Conservation (phyloP, 1,140 invertebrate genomes). For the Zaprionus gabonicus region DNA sequence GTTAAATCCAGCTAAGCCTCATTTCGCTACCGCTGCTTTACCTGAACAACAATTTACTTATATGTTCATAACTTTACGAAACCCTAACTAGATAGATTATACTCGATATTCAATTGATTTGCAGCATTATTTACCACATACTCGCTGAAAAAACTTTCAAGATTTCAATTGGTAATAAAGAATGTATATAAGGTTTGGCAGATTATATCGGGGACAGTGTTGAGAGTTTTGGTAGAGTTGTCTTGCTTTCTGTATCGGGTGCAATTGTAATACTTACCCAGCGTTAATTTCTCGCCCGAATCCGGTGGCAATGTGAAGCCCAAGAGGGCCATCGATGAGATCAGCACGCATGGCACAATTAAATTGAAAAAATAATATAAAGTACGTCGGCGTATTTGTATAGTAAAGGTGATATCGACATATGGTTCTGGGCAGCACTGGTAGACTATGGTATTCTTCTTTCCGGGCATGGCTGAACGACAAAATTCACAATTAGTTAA, state of each 20-base stretch:
- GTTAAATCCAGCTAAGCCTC: conserved; percentile 83
- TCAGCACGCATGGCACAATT: conserved; percentile 99
- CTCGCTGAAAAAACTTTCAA: conserved; percentile 46
- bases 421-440: conserved; percentile 96
- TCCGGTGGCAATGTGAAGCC: conserved; percentile 99
- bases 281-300: conserved; percentile 98
- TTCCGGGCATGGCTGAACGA: conserved; percentile 92
- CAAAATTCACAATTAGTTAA: conserved; percentile 64
- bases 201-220: conserved; percentile 27
- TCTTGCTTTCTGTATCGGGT: conserved; percentile 17
- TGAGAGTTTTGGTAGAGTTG: conserved; percentile 15
- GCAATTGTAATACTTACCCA: conserved; percentile 89
- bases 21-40: conserved; percentile 83
- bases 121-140: conserved; percentile 20
- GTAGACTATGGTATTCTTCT: conserved; percentile 93
- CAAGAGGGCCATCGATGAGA: conserved; percentile 98
- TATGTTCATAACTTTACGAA: conserved; percentile 8
- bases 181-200: conserved; percentile 38
- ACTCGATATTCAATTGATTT: conserved; percentile 2
- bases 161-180: conserved; percentile 22
- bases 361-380: conserved; percentile 99
- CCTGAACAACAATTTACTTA: conserved; percentile 42
- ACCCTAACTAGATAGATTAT: conserved; percentile 35
- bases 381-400: conserved; percentile 97
- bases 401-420: conserved; percentile 98